phyloP scores from a whole-genome alignment of 2,113 vertebrate genomes.

The Narcine bancroftii region DNA sequence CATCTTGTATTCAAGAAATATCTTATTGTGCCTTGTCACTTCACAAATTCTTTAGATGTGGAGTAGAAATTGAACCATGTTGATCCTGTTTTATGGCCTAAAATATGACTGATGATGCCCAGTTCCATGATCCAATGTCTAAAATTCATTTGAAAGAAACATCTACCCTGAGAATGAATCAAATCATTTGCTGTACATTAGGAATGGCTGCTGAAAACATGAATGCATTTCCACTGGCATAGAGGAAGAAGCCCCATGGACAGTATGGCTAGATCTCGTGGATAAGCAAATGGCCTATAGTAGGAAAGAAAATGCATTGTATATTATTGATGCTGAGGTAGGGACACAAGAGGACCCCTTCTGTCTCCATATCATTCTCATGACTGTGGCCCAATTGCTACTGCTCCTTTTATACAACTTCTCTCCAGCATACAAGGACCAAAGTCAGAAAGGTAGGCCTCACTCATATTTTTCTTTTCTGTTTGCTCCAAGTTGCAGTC shows the following conservation, averaged over 20 bases:
- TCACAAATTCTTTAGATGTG: not conserved
- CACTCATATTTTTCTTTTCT: not conserved
- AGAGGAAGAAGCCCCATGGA: too few species aligned
- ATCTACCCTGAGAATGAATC: not conserved
- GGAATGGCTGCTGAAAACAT: not conserved
- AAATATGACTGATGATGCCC: not conserved
- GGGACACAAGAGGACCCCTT: not conserved
- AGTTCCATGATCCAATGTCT: not conserved
- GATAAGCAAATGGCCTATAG: not conserved
- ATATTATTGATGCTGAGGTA: not conserved
- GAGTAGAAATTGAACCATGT: not conserved
- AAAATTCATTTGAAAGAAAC: not conserved
- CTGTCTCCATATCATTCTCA: not conserved
- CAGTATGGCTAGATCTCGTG: not conserved
- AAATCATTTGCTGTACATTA: not conserved
- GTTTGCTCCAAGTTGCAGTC: too few species aligned
- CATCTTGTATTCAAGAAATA: not conserved
- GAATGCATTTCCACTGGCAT: not conserved
- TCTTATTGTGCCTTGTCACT: not conserved
- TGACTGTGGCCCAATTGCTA: not conserved
- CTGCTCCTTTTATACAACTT: not conserved
- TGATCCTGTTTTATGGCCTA: not conserved
- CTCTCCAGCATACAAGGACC: not conserved
- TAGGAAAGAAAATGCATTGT: not conserved
- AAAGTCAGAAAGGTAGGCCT: not conserved